Evolutionary conservation across 37 sponge, comb jelly and placozoan species (phyloP).

Genomic region (Oscarella lobularis): DNA sequence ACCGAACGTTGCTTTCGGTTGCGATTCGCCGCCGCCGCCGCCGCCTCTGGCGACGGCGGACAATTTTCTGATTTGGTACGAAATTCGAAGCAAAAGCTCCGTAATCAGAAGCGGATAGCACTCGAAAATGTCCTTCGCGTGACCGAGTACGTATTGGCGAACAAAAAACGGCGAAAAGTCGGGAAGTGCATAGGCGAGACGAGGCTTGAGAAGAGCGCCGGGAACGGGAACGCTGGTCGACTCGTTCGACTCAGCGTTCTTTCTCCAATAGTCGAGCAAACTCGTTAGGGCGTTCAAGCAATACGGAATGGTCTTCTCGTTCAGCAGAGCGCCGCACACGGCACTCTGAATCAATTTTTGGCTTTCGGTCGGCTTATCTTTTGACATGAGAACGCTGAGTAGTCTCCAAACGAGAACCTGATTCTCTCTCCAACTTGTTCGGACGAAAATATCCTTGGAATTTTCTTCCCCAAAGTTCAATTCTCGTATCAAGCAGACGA

Average conservation of each 20-base stretch:
- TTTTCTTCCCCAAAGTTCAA: constrained; percentile 3
- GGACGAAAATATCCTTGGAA: constrained; percentile 14
- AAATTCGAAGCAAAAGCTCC: constrained; percentile 52
- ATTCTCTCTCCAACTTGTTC: constrained; percentile 39
- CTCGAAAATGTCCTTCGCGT: constrained; percentile 45
- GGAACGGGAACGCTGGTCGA: background rate
- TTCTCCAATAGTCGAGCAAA: constrained; percentile 13
- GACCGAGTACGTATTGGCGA: constrained; percentile 45
- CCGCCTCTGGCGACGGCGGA: too few species aligned
- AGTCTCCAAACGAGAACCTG: constrained; percentile 53
- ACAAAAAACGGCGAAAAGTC: constrained; percentile 83
- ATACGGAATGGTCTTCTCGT: constrained; percentile 25
- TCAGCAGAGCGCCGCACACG: background rate
- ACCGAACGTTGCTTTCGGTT: background rate
- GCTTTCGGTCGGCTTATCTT: constrained; percentile 14
- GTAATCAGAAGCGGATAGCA: constrained; percentile 45
- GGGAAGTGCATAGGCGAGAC: constrained; percentile 10
- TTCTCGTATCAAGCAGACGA: constrained; percentile 5
- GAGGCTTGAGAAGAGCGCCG: constrained; percentile 24
- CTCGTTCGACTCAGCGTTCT: background rate
- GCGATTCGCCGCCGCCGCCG: background rate
- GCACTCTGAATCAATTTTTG: background rate
- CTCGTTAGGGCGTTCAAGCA: constrained; percentile 35
- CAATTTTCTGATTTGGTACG: constrained; percentile 25
- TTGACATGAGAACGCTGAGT: constrained; percentile 62